Evolutionary conservation across 1,140 invertebrate genomes (phyloP).

Genomic region (Archegozetes longisetosus): DNA sequence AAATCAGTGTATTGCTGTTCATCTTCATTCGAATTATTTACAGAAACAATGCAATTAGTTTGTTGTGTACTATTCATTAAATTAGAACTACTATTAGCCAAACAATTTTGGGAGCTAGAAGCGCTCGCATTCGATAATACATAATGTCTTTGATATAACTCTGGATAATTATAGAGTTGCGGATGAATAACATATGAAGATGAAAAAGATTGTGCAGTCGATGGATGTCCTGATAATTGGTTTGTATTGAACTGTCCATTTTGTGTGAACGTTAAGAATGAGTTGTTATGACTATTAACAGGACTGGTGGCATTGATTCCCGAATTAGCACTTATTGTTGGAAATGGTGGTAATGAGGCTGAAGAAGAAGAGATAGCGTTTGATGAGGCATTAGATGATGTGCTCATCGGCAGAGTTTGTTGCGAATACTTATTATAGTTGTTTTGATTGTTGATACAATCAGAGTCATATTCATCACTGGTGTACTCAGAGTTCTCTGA

Average conservation of each 20-base stretch:
- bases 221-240: not conserved
- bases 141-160: not conserved
- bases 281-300: not conserved
- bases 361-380: not conserved
- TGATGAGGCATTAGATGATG: not conserved
- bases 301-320: not conserved
- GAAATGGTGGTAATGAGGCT: conserved; percentile 11
- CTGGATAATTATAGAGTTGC: not conserved
- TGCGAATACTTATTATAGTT: not conserved
- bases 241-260: not conserved
- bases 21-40: not conserved
- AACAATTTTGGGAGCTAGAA: not conserved
- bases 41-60: not conserved
- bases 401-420: not conserved
- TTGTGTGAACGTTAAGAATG: not conserved
- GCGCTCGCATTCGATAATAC: not conserved
- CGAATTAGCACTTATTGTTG: not conserved
- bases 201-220: not conserved
- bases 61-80: not conserved
- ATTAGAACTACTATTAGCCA: not conserved
- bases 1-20: conserved; percentile 15
- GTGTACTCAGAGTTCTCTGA: conserved; percentile 36
- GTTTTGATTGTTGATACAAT: not conserved
- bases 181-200: not conserved
- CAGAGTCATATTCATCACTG: conserved; percentile 20